Evolutionary conservation across 2,888 invertebrate species (phyloP).

Genomic region (Apamea monoglypha): DNA sequence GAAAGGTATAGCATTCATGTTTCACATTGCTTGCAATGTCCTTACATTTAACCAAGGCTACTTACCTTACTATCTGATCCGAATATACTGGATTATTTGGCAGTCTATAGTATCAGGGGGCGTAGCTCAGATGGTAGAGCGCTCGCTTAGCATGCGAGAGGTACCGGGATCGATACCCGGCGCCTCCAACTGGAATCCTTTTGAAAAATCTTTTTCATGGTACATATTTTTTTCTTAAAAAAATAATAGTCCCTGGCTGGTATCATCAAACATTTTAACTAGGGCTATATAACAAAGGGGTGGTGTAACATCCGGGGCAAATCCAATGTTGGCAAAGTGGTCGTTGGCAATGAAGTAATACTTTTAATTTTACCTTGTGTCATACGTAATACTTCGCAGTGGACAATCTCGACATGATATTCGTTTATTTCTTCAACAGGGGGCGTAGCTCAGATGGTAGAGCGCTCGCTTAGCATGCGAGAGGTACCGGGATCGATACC

Average conservation of each 20-base stretch:
- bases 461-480: constrained; percentile 88
- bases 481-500: constrained; percentile 90
- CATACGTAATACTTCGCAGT: neutral
- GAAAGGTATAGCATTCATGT: constrained; percentile 45
- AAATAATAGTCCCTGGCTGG: neutral
- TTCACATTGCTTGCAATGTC: constrained; percentile 22
- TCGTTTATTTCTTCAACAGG: constrained; percentile 15
- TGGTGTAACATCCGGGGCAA: neutral
- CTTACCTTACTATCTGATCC: constrained; percentile 8
- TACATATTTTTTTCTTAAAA: no score
- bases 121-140: constrained; percentile 88
- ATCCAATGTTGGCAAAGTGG: neutral
- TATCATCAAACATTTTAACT: neutral
- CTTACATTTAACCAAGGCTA: constrained; percentile 25
- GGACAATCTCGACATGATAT: neutral
- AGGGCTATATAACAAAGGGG: neutral
- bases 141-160: constrained; percentile 89
- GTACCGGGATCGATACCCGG: constrained; percentile 90
- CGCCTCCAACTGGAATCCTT: constrained; percentile 53
- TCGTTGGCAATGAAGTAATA: neutral
- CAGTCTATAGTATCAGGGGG: constrained; percentile 70
- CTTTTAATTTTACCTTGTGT: neutral
- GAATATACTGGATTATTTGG: constrained; percentile 26
- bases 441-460: constrained; percentile 79
- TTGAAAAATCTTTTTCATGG: constrained; percentile 2